Base-by-base conservation (phyloP, 2,888 invertebrate genomes). In the Periphyllus acericola region DNA sequence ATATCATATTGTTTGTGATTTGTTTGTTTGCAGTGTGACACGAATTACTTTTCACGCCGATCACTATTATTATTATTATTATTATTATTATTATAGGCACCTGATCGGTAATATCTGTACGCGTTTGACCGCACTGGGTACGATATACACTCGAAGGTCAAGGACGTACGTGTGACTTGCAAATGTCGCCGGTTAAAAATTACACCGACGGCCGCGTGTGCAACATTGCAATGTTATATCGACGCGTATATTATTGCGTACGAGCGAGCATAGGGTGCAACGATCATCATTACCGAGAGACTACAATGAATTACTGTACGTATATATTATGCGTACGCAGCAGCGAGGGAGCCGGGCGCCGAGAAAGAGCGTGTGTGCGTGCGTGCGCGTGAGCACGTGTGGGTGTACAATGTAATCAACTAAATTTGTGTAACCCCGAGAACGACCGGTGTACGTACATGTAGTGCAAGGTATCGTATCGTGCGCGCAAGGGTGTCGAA, bases 141-240 rank as follows among this genome's bases (percentile, higher is more conserved):
- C 1, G 4, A 46, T 46, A 9, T 9, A 46, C 46, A 9, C 1
- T 36, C 29, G 60, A 83, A 83, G 83, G 83, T 74, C 83, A 60
- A 75, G 83, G 74, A 11, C 83, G 14, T 8, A 8, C 74, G 17
- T 14, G 36, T 3, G 55, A 5, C 1, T 1, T 55, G 55, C 19
- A 36, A 52, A 60, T 75, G 74, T 83, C 74, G 55, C 14, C 32
- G 71, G 71, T 71, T 71, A 71, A 82, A 71, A 71, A 82, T 40
- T 68, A 14, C 32, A 71, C 81, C 21, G n/a, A 14, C 66, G 6
- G 66, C 40, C 11, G 25, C 34, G 29, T 40, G 25, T 21, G 40
- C 36, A 1, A 25, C 14, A 8, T 2, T 46, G 9, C 1, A 9
- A 46, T 34, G 46, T 40, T 68, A 40, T 40, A n/a, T 81, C 29